phyloP scores from a whole-genome alignment of 2,888 invertebrate genomes.

The Aplocera efformata region DNA sequence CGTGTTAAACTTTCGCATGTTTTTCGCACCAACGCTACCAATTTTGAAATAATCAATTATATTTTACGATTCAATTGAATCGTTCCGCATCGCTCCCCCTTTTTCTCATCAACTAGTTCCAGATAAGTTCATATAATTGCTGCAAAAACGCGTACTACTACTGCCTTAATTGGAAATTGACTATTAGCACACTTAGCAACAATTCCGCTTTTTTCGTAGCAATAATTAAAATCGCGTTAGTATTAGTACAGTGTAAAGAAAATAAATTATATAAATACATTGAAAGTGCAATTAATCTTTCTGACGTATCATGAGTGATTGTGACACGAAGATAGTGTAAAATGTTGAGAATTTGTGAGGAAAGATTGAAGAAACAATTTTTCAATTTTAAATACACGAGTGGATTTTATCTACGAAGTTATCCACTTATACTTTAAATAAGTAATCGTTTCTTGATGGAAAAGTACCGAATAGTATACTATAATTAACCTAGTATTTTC shows the following conservation, averaged over 20 bases:
- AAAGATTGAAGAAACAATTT: not conserved
- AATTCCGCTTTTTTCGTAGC: conserved; percentile 28
- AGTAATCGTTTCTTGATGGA: no score
- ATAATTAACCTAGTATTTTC: no score
- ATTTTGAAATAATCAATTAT: conserved; percentile 14
- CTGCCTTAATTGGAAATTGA: conserved; percentile 51
- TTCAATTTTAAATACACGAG: not conserved
- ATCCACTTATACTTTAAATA: no score
- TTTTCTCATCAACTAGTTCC: conserved; percentile 45
- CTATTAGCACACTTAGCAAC: conserved; percentile 49
- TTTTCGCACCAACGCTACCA: not conserved
- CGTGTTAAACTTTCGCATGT: not conserved
- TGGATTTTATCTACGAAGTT: not conserved
- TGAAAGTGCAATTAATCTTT: conserved; percentile 15
- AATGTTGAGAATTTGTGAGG: conserved; percentile 8
- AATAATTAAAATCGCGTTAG: conserved; percentile 18
- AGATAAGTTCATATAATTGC: conserved; percentile 38
- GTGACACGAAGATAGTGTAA: not conserved
- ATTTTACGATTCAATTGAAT: conserved; percentile 24
- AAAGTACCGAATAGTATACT: no score
- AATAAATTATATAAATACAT: conserved; percentile 2
- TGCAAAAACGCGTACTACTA: conserved; percentile 45
- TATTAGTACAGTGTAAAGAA: conserved; percentile 17
- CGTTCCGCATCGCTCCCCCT: conserved; percentile 49
- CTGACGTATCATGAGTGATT: conserved; percentile 9